Percentiles rank a stretch among this genome's conserved stretches.
Evolutionary conservation across 2,113 vertebrate species (phyloP).

Genomic region (Sylvilagus bachmani): DNA sequence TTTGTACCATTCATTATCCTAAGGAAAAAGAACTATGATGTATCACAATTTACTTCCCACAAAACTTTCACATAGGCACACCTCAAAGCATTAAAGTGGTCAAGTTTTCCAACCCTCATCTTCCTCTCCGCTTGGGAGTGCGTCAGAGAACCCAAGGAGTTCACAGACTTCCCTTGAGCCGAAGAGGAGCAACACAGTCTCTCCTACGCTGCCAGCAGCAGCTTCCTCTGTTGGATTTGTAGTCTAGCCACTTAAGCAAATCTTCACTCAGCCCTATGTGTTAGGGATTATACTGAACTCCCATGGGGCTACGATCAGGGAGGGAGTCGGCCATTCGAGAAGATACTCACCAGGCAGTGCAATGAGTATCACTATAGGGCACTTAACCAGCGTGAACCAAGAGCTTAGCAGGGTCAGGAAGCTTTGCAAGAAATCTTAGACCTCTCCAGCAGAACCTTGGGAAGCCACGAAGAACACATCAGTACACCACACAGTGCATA

Average conservation of each 20-base stretch:
- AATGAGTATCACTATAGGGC: neutral
- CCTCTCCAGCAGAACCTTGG: slow-evolving; percentile 4
- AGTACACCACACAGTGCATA: neutral
- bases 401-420: neutral
- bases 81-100: slow-evolving; percentile 15
- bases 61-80: neutral
- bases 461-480: neutral
- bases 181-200: neutral
- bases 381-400: neutral
- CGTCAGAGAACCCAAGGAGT: neutral
- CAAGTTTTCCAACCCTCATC: neutral
- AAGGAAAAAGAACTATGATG: slow-evolving; percentile 26
- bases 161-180: neutral
- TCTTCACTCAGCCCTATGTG: neutral
- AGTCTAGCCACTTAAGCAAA: neutral
- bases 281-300: neutral
- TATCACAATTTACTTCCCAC: neutral
- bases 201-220: neutral
- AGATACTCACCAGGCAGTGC: neutral
- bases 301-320: neutral
- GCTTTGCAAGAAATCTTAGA: neutral
- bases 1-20: neutral
- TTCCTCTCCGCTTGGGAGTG: neutral
- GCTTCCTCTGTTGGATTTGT: neutral
- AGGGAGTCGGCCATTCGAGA: neutral